Evolutionary conservation across 30 jellyfish, hydroid and myxozoan species (phyloP).

Genomic region (Cassiopea andromeda): DNA sequence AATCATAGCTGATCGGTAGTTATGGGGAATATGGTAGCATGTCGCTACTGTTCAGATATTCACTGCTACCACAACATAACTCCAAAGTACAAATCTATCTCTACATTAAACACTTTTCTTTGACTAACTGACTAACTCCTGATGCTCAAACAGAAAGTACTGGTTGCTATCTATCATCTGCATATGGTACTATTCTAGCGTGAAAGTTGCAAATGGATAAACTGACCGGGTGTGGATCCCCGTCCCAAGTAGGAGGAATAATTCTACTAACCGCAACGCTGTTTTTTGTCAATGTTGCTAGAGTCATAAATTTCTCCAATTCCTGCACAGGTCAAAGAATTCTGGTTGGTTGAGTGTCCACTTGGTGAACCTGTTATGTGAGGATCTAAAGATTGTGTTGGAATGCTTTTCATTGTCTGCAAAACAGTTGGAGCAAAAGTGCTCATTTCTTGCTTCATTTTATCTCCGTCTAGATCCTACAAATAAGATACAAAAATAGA

Average conservation of each 20-base stretch:
- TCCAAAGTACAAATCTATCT: too few species aligned
- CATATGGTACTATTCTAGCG: too few species aligned
- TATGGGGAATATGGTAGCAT: too few species aligned
- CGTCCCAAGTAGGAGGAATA: background rate
- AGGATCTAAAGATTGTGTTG: conserved; percentile 24
- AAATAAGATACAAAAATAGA: background rate
- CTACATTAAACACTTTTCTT: too few species aligned
- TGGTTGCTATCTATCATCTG: too few species aligned
- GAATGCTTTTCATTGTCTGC: conserved; percentile 18
- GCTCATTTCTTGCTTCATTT: conserved; percentile 42
- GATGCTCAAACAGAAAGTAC: too few species aligned
- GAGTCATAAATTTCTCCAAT: conserved; percentile 14
- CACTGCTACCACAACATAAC: too few species aligned
- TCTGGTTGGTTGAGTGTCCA: background rate
- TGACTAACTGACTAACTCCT: too few species aligned
- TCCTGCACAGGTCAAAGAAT: conserved; percentile 44
- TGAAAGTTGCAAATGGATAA: too few species aligned
- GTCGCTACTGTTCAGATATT: too few species aligned
- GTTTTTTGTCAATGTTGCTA: background rate
- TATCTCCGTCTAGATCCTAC: conserved; percentile 48
- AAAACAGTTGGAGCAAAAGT: conserved; percentile 64
- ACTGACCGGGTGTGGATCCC: too few species aligned
- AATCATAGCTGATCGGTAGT: too few species aligned
- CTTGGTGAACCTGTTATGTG: conserved; percentile 34
- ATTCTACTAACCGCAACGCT: conserved; percentile 39